Percentiles rank a stretch among this genome's conserved stretches.
Evolutionary conservation across 2,888 invertebrate genomes (phyloP).

Genomic region (Drosophila borborema): DNA sequence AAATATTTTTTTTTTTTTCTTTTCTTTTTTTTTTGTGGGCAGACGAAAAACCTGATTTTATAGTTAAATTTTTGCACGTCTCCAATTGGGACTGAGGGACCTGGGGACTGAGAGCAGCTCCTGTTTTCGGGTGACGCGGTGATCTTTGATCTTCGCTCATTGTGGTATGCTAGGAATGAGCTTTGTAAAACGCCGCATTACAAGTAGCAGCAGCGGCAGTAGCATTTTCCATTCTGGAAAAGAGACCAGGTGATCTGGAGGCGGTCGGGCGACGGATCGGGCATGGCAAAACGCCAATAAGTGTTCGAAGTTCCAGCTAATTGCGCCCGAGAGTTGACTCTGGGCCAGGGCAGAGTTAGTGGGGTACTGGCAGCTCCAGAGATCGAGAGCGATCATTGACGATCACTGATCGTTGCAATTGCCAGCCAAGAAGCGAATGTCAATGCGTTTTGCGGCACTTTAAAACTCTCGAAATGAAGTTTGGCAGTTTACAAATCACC

Average conservation of each 20-base stretch:
- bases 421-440: conserved; percentile 62
- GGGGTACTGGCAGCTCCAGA: not conserved
- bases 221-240: conserved; percentile 27
- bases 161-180: conserved; percentile 68
- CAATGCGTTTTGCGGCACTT: conserved; percentile 78
- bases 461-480: conserved; percentile 74
- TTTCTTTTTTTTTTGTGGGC: conserved; percentile 4
- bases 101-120: conserved; percentile 26
- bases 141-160: conserved; percentile 74
- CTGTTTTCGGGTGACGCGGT: conserved; percentile 74
- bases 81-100: conserved; percentile 50
- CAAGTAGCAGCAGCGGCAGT: conserved; percentile 43
- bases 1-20: conserved; percentile 43
- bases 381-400: conserved; percentile 55
- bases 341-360: conserved; percentile 13
- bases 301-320: conserved; percentile 77
- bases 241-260: conserved; percentile 1
- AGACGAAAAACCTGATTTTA: conserved; percentile 68
- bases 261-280: conserved; percentile 2
- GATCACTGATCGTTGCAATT: conserved; percentile 71
- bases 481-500: conserved; percentile 81
- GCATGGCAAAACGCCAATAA: conserved; percentile 73
- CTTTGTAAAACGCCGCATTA: conserved; percentile 80
- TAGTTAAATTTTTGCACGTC: conserved; percentile 73
- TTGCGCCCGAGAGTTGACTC: conserved; percentile 61